Evolutionary conservation across 1,140 invertebrate species (phyloP), one percentile per base, ranked within the genome.

Genomic region (Luehdorfia chinensis): DNA sequence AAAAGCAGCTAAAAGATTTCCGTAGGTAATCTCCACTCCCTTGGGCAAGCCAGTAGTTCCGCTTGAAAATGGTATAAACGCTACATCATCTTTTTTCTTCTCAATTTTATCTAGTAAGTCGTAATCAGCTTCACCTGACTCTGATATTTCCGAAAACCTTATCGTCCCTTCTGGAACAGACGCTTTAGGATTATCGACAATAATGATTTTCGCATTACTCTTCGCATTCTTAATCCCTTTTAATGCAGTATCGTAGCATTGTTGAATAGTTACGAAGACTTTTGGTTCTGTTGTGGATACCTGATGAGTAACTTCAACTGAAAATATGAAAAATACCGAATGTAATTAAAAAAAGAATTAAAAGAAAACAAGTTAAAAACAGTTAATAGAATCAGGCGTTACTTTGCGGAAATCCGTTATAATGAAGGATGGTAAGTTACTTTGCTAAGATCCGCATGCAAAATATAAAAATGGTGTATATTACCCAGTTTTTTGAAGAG

Each of bases 41-140:
- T 98, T 98, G 0, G 96, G 96, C 36, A 94, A 71, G 33, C 96
- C 95, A 18, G 96, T 98, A 0, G 96, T 97, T 2, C 96, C 96
- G 81, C 95, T 96, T 0, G 95, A 94, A 68, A 92, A 93, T 0
- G 92, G 92, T 47, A 94, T 75, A 12, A 90, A 49, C 1, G 88
- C 90, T 1, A 89, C 18, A 53, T 91, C 88, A 15, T 90, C 75
- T 0, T 58, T 37, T 6, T 72, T 79, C 23, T 53, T 75, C 6
- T 66, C 65, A 15, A 84, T 52, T 65, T 71, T 83, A 32, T 83
- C 70, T 9, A 86, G 39, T 7, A 77, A 34, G 28, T 9, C 30
- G 37, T 63, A 63, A 64, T 84, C 76, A 11, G 57, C 58, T 60
- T 79, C 73, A 4, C 66, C 71, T 3, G 61, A 64, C 66, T 89